phyloP scores from a whole-genome alignment of 2,113 vertebrate species.

The Caloenas nicobarica region DNA sequence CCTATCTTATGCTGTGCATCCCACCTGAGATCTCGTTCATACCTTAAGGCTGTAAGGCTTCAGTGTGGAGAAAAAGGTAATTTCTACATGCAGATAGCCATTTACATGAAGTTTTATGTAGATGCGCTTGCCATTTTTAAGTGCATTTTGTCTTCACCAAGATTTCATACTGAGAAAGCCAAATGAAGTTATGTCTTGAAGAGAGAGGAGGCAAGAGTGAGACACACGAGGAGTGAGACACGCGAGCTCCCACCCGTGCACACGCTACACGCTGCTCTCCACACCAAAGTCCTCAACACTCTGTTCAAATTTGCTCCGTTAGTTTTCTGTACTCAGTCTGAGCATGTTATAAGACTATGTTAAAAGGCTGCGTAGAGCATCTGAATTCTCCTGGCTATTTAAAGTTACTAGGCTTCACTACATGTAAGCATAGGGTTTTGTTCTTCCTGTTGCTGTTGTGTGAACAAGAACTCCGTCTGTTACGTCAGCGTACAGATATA shows the following conservation, averaged over 20 bases:
- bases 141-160: background rate
- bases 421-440: background rate
- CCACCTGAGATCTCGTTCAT: background rate
- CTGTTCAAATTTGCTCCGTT: background rate
- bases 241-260: background rate
- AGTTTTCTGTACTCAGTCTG: background rate
- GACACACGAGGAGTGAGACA: background rate
- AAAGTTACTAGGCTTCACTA: background rate
- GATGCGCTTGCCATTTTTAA: background rate
- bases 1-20: background rate
- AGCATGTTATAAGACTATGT: background rate
- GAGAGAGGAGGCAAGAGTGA: background rate
- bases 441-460: background rate
- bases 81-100: rapidly evolving
- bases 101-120: background rate
- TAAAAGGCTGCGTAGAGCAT: background rate
- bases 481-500: rapidly evolving
- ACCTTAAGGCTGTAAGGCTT: background rate
- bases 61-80: background rate
- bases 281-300: background rate
- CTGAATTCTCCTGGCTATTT: background rate
- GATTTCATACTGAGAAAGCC: background rate
- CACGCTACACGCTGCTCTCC: background rate
- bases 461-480: background rate
- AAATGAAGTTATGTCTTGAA: background rate